A percentile compares a stretch with the other conserved stretches of the same genome.
Evolutionary conservation across 2,888 invertebrate species (phyloP).

Genomic region (Agriopis aurantiaria): DNA sequence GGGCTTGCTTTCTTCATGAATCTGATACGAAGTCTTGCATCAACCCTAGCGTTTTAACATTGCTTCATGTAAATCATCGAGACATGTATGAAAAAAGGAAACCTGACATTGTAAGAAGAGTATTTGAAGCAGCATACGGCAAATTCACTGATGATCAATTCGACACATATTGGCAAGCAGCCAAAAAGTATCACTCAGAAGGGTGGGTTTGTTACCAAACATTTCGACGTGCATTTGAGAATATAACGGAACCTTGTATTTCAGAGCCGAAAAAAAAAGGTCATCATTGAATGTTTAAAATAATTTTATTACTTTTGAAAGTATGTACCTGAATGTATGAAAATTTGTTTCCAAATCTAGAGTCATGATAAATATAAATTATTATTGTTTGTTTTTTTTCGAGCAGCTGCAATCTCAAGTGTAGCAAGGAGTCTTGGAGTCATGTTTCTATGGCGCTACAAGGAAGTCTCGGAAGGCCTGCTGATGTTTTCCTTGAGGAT

Average conservation of each 20-base stretch:
- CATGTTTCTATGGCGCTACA: background rate
- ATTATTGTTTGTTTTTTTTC: conserved; percentile 26
- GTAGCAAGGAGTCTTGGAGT: background rate
- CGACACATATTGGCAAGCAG: conserved; percentile 80
- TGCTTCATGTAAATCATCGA: conserved; percentile 68
- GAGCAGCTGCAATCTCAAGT: background rate
- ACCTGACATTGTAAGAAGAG: conserved; percentile 66
- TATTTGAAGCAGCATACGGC: conserved; percentile 85
- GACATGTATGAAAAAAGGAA: conserved; percentile 74
- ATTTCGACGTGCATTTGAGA: conserved; percentile 67
- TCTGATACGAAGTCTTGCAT: conserved; percentile 69
- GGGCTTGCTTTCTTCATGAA: conserved; percentile 68
- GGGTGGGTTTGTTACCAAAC: conserved; percentile 86
- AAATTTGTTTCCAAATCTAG: background rate
- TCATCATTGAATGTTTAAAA: conserved; percentile 24
- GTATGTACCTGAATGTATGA: background rate
- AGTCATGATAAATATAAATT: background rate
- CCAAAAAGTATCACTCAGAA: conserved; percentile 77
- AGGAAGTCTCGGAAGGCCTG: conserved; percentile 68
- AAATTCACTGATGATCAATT: conserved; percentile 80
- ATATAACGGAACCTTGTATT: conserved; percentile 4
- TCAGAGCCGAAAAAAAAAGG: background rate
- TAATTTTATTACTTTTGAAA: conserved; percentile 18
- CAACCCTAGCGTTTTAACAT: conserved; percentile 68
- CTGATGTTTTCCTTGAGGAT: conserved; percentile 87